Evolutionary conservation across 2,113 vertebrate species (phyloP), one percentile per base, ranked within the genome.

Genomic region (Labrus mixtus): DNA sequence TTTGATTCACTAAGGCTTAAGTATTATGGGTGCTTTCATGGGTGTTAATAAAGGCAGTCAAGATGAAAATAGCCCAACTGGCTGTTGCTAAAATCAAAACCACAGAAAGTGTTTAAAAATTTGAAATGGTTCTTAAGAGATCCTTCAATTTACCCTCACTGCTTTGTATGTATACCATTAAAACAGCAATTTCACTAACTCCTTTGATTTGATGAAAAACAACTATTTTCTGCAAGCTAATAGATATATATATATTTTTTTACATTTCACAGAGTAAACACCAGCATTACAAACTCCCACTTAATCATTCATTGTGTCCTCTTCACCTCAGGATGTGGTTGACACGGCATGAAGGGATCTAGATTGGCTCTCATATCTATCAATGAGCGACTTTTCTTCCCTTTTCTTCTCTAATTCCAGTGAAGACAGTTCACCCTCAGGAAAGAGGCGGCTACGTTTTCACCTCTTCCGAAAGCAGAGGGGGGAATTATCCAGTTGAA

Each of bases 341-440:
- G 83, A 83, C 87, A 82, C 59, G 76, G 82, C 83, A 86, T 82
- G 62, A 83, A 77, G 76, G 67, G 83, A 89, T 86, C 81, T 67
- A 36, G 81, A 83, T 76, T 76, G 55, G 41, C 83, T 76, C 84
- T 82, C 64, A 78, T 85, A 86, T 87, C 87, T 83, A 67, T 91
- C 91, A 82, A n/a, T 69, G 74, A 79, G 76, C 19, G 62, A 83
- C 83, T 89, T 87, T 81, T 92, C 85, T 84, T 76, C 67, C 57
- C 74, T 79, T 83, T 78, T 71, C 71, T 75, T 69, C 85, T 74
- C 68, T 89, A 88, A 92, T 89, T 65, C 86, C 86, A 81, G 82
- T 87, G 86, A 91, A 92, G 93, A 90, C 87, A 91, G 87, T 89
- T 92, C 89, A 78, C 82, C 93, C 90, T 82, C 85, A 77, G 88